A percentile compares a stretch with the other conserved stretches of the same genome.
Evolutionary conservation across 2,888 invertebrate genomes (phyloP).

Genomic region (Standfussiana lucernea): DNA sequence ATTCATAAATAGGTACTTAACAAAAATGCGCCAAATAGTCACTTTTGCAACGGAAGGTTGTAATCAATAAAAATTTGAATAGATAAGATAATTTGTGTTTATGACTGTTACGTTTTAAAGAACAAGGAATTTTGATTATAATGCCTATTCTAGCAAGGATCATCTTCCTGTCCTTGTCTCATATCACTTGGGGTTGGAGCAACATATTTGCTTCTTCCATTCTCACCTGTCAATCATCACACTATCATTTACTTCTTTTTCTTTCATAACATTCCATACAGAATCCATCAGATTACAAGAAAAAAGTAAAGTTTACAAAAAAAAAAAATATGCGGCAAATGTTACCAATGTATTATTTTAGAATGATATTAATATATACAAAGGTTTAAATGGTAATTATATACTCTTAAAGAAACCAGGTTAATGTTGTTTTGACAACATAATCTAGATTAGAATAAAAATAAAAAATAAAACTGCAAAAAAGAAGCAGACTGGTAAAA

Average conservation of each 20-base stretch:
- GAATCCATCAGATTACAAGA: neutral
- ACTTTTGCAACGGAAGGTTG: conserved; percentile 7
- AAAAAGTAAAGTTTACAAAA: neutral
- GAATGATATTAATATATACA: neutral
- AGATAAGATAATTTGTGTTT: conserved; percentile 50
- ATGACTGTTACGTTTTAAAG: conserved; percentile 23
- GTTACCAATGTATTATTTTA: neutral
- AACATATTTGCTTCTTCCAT: neutral
- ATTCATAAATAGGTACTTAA: conserved; percentile 22
- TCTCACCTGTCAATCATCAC: neutral
- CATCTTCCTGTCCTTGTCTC: too few relatives aligned
- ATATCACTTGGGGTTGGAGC: neutral
- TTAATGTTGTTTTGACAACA: neutral
- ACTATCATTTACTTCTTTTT: neutral
- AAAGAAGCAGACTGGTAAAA: neutral
- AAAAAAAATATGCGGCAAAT: neutral
- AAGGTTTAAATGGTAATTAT: neutral
- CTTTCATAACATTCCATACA: neutral
- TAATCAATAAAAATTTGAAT: conserved; percentile 32
- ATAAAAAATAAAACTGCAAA: neutral
- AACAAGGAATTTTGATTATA: conserved; percentile 10
- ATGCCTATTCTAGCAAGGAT: neutral
- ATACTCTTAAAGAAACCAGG: neutral
- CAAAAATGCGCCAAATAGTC: conserved; percentile 12
- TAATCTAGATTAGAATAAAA: neutral